Conservation (phyloP, 2,797 vertebrate genomes). For the Novumbra hubbsi region DNA sequence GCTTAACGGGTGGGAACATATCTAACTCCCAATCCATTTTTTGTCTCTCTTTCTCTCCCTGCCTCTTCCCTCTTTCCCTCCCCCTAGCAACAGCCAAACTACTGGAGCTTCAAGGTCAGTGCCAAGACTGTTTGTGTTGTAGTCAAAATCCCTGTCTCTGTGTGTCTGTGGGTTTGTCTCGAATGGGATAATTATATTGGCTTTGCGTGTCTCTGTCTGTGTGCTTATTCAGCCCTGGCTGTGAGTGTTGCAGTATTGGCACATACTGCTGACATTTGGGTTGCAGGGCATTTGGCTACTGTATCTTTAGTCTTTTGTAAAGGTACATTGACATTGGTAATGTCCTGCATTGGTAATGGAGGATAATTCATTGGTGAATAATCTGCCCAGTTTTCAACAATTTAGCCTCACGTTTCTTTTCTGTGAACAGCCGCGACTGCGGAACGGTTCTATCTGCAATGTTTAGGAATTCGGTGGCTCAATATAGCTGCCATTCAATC, state of each 20-base stretch:
- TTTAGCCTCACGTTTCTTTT: not conserved
- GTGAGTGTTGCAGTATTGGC: conserved; percentile 3
- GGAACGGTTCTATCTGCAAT: not conserved
- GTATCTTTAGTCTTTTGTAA: not conserved
- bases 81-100: conserved; percentile 90
- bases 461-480: not conserved
- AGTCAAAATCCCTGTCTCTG: conserved; percentile 4
- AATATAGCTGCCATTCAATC: not conserved
- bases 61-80: not conserved
- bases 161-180: conserved; percentile 49
- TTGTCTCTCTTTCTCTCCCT: conserved; percentile 57
- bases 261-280: not conserved
- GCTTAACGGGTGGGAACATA: conserved; percentile 44
- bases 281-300: not conserved
- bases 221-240: not conserved
- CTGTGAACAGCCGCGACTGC: not conserved
- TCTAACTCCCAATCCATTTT: conserved; percentile 53
- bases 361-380: too few relatives aligned
- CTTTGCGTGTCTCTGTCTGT: not conserved
- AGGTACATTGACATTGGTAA: not conserved
- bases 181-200: conserved; percentile 47
- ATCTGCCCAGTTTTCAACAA: not conserved
- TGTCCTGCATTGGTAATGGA: not conserved
- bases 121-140: conserved; percentile 44
- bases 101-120: conserved; percentile 99